A percentile compares a stretch with the other conserved stretches of the same genome.
phyloP scores from a whole-genome alignment of 2,797 vertebrate genomes.

The Eulemur coronatus region DNA sequence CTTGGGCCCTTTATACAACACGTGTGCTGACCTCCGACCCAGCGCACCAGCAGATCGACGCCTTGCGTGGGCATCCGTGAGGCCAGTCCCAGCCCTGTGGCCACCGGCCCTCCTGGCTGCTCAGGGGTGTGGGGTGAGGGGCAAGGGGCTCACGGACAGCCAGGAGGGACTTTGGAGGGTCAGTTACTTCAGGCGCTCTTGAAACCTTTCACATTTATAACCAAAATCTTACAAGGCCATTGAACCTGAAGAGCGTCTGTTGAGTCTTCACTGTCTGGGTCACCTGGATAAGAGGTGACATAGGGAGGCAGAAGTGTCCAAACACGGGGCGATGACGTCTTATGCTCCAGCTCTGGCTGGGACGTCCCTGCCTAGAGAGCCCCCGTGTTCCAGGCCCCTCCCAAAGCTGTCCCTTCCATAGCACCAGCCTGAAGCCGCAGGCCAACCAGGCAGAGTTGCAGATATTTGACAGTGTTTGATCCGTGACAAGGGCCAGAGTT shows the following conservation, averaged over 20 bases:
- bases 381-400: not conserved
- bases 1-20: rapidly evolving
- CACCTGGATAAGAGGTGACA: not conserved
- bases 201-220: not conserved
- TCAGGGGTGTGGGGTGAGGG: not conserved
- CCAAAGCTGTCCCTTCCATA: not conserved
- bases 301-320: not conserved
- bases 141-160: no score
- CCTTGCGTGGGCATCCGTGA: not conserved
- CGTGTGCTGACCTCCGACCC: rapidly evolving
- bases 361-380: rapidly evolving
- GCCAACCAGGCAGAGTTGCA: rapidly evolving
- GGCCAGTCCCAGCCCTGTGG: not conserved
- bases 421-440: rapidly evolving
- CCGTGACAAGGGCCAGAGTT: not conserved
- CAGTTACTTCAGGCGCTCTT: no score
- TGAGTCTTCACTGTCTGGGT: not conserved
- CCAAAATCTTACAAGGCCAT: rapidly evolving
- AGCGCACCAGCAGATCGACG: rapidly evolving
- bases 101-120: not conserved
- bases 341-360: rapidly evolving
- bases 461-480: rapidly evolving
- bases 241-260: not conserved
- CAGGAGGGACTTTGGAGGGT: not conserved
- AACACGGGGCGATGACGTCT: rapidly evolving